Percentiles rank a stretch among this genome's conserved stretches.
Evolutionary conservation across 2,888 invertebrate species (phyloP).

Genomic region (Nebria brevicollis): DNA sequence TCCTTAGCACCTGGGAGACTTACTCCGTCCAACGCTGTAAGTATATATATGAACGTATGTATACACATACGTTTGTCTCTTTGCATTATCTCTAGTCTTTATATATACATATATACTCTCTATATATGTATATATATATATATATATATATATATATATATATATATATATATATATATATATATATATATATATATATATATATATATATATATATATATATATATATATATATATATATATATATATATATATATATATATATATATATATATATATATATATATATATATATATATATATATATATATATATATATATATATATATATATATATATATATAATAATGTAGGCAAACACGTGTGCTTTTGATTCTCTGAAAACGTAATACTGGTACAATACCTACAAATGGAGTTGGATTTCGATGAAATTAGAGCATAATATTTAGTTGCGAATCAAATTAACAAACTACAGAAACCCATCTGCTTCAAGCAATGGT

Average conservation of each 20-base stretch:
- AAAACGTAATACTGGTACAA: not conserved
- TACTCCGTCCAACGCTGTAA: not conserved
- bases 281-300: too few species aligned
- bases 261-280: too few species aligned
- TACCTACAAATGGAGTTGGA: not conserved
- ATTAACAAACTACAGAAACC: too few species aligned
- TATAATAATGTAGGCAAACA: not conserved
- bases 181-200: too few species aligned
- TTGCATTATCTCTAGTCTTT: not conserved
- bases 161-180: not conserved
- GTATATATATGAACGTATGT: not conserved
- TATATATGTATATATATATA: not conserved
- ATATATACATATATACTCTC: too few species aligned
- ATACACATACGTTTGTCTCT: not conserved
- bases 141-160: not conserved
- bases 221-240: too few species aligned
- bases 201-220: too few species aligned
- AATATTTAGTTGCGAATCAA: too few species aligned
- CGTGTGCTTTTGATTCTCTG: not conserved
- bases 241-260: too few species aligned
- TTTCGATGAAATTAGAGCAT: not conserved
- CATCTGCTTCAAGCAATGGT: too few species aligned
- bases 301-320: too few species aligned
- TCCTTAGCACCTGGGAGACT: constrained; percentile 29
- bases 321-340: not conserved